These are phyloP conservation scores for Andricus grossulariae DNA, from an alignment of 1,140 invertebrate genomes.

Conservation along the genomic window DNA sequence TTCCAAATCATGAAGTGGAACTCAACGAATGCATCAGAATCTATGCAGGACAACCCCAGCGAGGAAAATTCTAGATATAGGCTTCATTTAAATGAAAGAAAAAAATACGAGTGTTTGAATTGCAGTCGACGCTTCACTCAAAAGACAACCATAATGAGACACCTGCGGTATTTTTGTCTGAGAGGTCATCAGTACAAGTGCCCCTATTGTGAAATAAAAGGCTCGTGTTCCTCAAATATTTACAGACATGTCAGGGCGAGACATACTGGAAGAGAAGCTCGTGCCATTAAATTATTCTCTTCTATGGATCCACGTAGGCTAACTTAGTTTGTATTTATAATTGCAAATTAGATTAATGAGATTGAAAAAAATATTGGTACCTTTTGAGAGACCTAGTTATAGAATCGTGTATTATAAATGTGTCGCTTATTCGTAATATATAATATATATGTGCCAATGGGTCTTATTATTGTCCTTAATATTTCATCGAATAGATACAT, in stretches of 20 bases:
- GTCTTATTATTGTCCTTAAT: not conserved
- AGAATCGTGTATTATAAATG: too few species aligned
- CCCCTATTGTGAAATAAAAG: constrained; percentile 64
- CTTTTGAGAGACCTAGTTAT: too few species aligned
- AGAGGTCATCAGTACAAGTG: constrained; percentile 65
- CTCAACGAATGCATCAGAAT: constrained; percentile 10
- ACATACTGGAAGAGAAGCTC: constrained; percentile 53
- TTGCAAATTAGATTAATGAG: too few species aligned
- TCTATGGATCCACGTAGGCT: constrained; percentile 29
- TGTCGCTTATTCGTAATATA: not conserved
- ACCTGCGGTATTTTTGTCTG: constrained; percentile 68
- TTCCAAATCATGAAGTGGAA: constrained; percentile 45
- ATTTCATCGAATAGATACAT: not conserved
- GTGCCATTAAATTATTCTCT: constrained; percentile 60
- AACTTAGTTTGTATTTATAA: too few species aligned
- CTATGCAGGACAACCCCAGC: not conserved
- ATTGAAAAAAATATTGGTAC: too few species aligned
- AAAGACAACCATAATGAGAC: constrained; percentile 65
- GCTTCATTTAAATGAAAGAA: constrained; percentile 59
- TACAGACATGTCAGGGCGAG: constrained; percentile 62
- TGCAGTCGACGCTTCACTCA: constrained; percentile 71
- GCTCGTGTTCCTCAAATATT: constrained; percentile 68
- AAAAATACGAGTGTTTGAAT: constrained; percentile 67
- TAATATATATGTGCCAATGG: constrained; percentile 4
- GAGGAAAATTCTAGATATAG: constrained; percentile 49